Conservation (phyloP, 2,888 invertebrate species). For the Oscheius sp. region DNA sequence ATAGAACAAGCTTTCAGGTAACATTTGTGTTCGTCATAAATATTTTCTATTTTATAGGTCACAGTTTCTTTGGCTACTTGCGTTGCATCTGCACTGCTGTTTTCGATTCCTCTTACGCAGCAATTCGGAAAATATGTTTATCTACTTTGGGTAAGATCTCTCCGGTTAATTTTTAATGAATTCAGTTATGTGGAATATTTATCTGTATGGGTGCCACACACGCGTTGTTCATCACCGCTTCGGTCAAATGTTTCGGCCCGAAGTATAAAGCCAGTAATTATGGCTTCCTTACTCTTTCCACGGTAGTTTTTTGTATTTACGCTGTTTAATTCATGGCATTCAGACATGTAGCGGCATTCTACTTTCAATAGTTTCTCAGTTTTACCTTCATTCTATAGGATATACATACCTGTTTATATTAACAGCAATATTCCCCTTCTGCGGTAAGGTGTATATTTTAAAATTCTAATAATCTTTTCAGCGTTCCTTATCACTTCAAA, state of each 20-base stretch:
- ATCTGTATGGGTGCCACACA: conserved; percentile 72
- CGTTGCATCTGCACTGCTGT: conserved; percentile 64
- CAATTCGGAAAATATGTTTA: conserved; percentile 55
- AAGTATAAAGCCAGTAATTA: conserved; percentile 69
- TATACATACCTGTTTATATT: conserved; percentile 69
- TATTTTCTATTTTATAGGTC: conserved; percentile 74
- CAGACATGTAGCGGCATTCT: conserved; percentile 67
- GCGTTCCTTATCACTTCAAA: conserved; percentile 67
- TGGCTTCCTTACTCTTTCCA: conserved; percentile 68
- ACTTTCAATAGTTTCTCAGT: conserved; percentile 65
- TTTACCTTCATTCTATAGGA: conserved; percentile 62
- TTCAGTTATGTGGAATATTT: conserved; percentile 65
- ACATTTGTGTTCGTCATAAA: conserved; percentile 5
- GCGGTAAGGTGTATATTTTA: conserved; percentile 41
- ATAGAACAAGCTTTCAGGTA: conserved; percentile 75
- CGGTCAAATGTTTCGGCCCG: conserved; percentile 70
- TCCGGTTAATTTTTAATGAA: too few relatives aligned
- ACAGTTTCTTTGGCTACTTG: conserved; percentile 68
- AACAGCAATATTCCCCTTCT: conserved; percentile 68
- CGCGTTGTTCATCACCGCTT: conserved; percentile 71
- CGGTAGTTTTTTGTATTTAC: conserved; percentile 50
- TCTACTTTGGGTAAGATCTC: conserved; percentile 59
- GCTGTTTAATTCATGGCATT: conserved; percentile 4
- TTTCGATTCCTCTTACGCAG: conserved; percentile 70
- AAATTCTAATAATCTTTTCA: conserved; percentile 33